Evolutionary conservation across 2,888 invertebrate species (phyloP), one percentile per base, ranked within the genome.

Genomic region (Venusia cambrica): DNA sequence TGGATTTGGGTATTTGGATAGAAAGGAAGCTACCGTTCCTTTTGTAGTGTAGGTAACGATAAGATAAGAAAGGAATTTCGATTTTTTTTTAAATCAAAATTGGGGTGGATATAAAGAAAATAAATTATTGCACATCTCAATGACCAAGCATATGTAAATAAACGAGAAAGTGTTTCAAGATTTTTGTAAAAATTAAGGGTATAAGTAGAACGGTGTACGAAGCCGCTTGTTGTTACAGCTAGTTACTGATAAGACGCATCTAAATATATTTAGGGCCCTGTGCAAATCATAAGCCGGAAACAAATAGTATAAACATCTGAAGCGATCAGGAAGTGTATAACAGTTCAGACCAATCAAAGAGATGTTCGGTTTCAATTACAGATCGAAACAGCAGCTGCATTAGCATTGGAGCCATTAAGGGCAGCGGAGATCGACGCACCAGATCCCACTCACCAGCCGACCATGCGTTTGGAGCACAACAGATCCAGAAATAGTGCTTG

Each of bases 401-500:
- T 57, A 50, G 44, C 50, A 58, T 56, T 50, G 52, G 49, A 48
- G 47, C 50, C 60, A 69, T 73, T 65, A 71, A 68, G 61, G 67
- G 60, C 60, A 53, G 42, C 36, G 54, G 46, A 56, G 51, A 49
- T 59, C 48, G 36, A 43, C 52, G 56, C 55, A 61, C 57, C 63
- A 65, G 58, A 61, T 65, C 60, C 62, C 62, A 59, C 51, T 59
- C 66, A 73, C 77, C 78, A 75, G 75, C 68, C 62, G 68, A 57
- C 58, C 62, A 73, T 69, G 73, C 73, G 71, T 67, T 64, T 73
- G 66, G 66, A 75, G 70, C 71, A 79, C 76, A 78, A 75, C 76
- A 63, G 71, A 62, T 67, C 71, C 76, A 72, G 75, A 80, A 87
- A 87, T 85, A 87, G 79, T 79, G 62, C 59, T 76, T 84, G 85